These are phyloP conservation scores for Tragelaphus imberbis DNA, from an alignment of 2,113 vertebrate species.

Conservation along the genomic window DNA sequence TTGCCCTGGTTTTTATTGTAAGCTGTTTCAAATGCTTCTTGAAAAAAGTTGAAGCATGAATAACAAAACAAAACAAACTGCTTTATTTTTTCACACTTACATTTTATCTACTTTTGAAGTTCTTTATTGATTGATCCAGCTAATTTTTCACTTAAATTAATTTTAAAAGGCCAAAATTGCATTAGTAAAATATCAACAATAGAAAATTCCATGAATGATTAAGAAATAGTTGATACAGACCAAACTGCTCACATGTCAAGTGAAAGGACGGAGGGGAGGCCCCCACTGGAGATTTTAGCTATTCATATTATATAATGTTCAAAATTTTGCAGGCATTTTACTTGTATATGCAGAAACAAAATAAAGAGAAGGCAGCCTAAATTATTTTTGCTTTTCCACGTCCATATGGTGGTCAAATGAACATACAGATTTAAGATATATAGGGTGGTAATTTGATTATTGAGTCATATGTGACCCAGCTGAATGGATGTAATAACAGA, in stretches of 20 bases:
- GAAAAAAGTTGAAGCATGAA: constrained; percentile 1
- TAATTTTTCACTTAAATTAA: constrained; percentile 41
- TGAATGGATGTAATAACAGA: constrained; percentile 64
- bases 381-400: constrained; percentile 50
- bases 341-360: background rate
- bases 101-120: constrained; percentile 18
- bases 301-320: background rate
- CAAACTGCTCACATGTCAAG: constrained; percentile 11
- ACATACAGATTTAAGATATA: constrained; percentile 54
- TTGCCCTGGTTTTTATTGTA: background rate
- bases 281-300: background rate
- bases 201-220: constrained; percentile 6
- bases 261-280: background rate
- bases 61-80: background rate
- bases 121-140: background rate
- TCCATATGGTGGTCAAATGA: constrained; percentile 32
- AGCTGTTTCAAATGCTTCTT: constrained; percentile 20
- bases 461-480: constrained; percentile 66
- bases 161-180: constrained; percentile 13
- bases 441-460: constrained; percentile 72
- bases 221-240: background rate
- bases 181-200: background rate
- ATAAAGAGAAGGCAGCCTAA: constrained; percentile 39
- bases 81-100: constrained; percentile 29
- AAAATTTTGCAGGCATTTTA: constrained; percentile 23